Base-by-base conservation (phyloP, 2,888 invertebrate genomes). In the Griposia aprilina region DNA sequence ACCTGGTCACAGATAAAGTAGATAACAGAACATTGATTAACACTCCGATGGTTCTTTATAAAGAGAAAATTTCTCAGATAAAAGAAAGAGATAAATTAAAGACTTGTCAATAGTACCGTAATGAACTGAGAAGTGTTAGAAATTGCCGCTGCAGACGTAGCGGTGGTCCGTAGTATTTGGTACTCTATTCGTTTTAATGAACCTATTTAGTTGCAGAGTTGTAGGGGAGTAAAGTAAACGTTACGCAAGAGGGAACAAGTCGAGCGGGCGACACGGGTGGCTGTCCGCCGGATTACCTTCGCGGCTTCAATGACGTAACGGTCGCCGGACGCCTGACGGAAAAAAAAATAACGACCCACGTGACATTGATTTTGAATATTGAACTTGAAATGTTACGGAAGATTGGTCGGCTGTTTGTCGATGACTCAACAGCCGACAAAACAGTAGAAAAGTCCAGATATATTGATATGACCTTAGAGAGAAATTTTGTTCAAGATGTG, bases 351-450 rank as follows among this genome's bases (percentile, higher is more conserved):
- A 90, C 84, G 55, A 69, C 75, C 84, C 84, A 89, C 88, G 82
- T 92, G 93, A 93, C 94, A 94, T 93, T 94, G 94, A 93, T 92
- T 92, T 92, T 91, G 90, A 92, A 92, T 91, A 91, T 90, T 90
- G 90, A 93, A 91, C 92, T 91, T 90, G 88, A 81, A 85, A 84
- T 84, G 88, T 88, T 87, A 90, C 89, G 89, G 90, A 89, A 87
- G 83, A 89, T 77, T 85, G 76, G 59, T 81, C 86, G 83, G 84
- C 81, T 86, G 80, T 83, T 82, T 86, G 59, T 63, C 69, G 77
- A 84, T 82, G 76, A 84, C 55, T 82, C 72, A 87, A 87, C 76
- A 65, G 55, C 52, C 57, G 66, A 72, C 69, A 36, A 73, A 67
- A 66, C 59, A 75, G 72, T 66, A 65, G 70, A 79, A 81, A 79